phyloP scores from a whole-genome alignment of 2,888 invertebrate species.

The Phragmatobia fuliginosa region DNA sequence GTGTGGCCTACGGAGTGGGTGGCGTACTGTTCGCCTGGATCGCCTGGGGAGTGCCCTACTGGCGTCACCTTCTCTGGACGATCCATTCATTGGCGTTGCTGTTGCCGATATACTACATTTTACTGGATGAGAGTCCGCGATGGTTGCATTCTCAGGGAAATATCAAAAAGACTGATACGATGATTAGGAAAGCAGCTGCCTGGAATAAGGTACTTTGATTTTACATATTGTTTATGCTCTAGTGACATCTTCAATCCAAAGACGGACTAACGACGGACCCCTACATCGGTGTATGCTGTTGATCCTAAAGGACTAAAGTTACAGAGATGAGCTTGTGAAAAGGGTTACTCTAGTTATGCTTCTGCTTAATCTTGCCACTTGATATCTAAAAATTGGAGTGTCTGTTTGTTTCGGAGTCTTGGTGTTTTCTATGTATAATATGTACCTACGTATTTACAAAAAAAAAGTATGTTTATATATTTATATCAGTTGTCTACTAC shows the following conservation, averaged over 20 bases:
- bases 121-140: constrained; percentile 91
- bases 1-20: constrained; percentile 83
- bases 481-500: no score
- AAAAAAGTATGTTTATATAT: no score
- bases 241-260: not conserved
- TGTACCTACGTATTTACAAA: no score
- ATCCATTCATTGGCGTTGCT: constrained; percentile 90
- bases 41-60: constrained; percentile 85
- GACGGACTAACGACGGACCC: no score
- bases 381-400: no score
- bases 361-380: no score
- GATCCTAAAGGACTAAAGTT: no score
- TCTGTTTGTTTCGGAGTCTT: no score
- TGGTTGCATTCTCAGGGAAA: constrained; percentile 90
- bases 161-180: constrained; percentile 83
- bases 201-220: constrained; percentile 84
- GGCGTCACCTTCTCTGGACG: constrained; percentile 89
- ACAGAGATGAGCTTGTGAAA: no score
- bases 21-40: constrained; percentile 80
- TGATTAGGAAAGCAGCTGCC: constrained; percentile 87
- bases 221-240: not conserved
- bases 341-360: no score
- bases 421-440: no score
- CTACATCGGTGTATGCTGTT: no score
- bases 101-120: constrained; percentile 89